Percentiles rank a stretch among this genome's conserved stretches.
phyloP scores from a whole-genome alignment of 1,140 invertebrate species.

The Ganaspis sp. region DNA sequence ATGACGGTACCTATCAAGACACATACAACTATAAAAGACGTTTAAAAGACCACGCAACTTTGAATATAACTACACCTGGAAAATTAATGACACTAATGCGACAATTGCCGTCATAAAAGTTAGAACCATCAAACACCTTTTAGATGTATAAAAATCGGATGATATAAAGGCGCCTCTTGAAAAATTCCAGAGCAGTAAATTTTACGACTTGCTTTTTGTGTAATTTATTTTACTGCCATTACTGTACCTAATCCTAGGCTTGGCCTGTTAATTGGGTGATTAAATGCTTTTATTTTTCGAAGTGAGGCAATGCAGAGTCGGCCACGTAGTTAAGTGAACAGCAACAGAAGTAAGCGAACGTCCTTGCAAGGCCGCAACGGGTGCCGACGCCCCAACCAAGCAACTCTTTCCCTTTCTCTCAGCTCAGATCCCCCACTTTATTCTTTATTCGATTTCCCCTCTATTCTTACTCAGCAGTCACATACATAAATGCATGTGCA shows the following conservation, averaged over 20 bases:
- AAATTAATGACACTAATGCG: too few relatives aligned
- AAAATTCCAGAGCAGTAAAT: background rate
- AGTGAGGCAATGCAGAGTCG: constrained; percentile 1
- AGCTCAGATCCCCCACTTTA: constrained; percentile 28
- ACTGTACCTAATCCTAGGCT: background rate
- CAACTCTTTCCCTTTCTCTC: constrained; percentile 47
- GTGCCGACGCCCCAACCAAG: constrained; percentile 62
- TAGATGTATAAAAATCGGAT: too few relatives aligned
- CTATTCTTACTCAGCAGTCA: constrained; percentile 31
- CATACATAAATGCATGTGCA: constrained; percentile 25
- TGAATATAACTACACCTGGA: too few relatives aligned
- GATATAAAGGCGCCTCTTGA: background rate
- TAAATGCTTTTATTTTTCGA: constrained; percentile 45
- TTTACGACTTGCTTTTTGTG: background rate
- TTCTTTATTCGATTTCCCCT: constrained; percentile 34
- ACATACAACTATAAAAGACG: too few relatives aligned
- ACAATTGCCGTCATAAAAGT: too few relatives aligned
- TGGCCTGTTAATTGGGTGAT: constrained; percentile 39
- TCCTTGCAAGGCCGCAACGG: constrained; percentile 65
- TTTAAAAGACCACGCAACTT: too few relatives aligned
- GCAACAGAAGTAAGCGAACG: constrained; percentile 61
- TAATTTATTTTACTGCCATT: constrained; percentile 11
- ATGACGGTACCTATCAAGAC: too few relatives aligned
- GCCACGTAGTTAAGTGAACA: constrained; percentile 36
- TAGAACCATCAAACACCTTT: too few relatives aligned